These are phyloP conservation scores for Gyps fulvus DNA, from an alignment of 2,113 vertebrate species.

Conservation along the genomic window DNA sequence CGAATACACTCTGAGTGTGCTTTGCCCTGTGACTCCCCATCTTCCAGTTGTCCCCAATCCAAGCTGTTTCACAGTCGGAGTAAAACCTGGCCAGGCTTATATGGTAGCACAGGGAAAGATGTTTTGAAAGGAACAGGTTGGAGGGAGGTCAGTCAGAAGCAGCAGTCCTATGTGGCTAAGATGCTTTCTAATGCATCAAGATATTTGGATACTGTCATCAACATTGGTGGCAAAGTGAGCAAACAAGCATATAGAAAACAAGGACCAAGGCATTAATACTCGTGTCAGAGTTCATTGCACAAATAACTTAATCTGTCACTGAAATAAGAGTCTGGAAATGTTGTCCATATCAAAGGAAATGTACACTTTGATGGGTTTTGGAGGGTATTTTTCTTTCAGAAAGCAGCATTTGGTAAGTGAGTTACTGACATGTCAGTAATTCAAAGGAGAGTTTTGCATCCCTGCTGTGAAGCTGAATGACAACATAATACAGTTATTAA, in stretches of 20 bases:
- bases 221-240: not conserved
- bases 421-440: constrained; percentile 42
- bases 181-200: not conserved
- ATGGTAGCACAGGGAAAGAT: not conserved
- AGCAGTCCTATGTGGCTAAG: not conserved
- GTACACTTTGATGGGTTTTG: constrained; percentile 11
- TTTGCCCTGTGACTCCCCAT: not conserved
- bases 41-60: not conserved
- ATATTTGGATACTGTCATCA: not conserved
- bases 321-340: constrained; percentile 27
- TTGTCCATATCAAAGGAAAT: constrained; percentile 34
- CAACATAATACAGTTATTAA: constrained; percentile 47
- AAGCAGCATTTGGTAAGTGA: constrained; percentile 32
- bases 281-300: constrained; percentile 1
- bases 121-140: not conserved
- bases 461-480: constrained; percentile 65
- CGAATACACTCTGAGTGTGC: not conserved
- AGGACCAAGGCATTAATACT: not conserved
- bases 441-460: constrained; percentile 38
- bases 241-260: not conserved
- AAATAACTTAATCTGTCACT: constrained; percentile 39
- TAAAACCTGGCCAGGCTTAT: not conserved
- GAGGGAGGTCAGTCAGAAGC: not conserved
- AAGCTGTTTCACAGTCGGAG: not conserved
- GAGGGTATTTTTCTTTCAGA: constrained; percentile 11